Evolutionary conservation across 2,797 vertebrate genomes (phyloP), one percentile per base, ranked within the genome.

Genomic region (Urophycis tenuis): DNA sequence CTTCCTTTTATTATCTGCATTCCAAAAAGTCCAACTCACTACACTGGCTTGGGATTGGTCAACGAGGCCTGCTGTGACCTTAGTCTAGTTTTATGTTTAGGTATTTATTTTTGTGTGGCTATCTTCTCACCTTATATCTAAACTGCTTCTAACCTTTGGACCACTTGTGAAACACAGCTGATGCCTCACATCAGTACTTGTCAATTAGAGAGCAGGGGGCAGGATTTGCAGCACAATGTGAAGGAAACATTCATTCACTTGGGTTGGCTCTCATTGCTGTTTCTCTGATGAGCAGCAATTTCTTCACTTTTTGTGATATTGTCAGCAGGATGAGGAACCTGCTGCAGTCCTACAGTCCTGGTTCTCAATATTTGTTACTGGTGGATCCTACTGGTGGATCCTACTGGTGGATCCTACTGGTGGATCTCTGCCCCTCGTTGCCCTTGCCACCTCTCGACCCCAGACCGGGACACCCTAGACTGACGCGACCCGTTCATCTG

Each of bases 401-500:
- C 11, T 17, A 22, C 5, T 22, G 19, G 4, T 5, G 45, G 19
- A n/a, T n/a, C 17, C 53, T 25, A 29, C 25, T n/a, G n/a, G n/a
- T 64, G n/a, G 25, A 67, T 3, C 1, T 5, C 19, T 19, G 45
- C 71, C 78, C 45, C 0, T 75, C 71, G 0, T 15, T 72, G 29
- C 36, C 77, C 75, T 64, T 8, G 67, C 80, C 15, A 60, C 72
- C 19, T 11, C 72, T 72, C 72, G 75, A 77, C 41, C 53, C 64
- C 29, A 39, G 14, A 76, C 75, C 74, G 75, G 80, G 77, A 84
- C 80, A 84, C 60, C 80, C 25, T 67, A 85, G n/a, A n/a, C n/a
- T n/a, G n/a, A 84, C 83, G 80, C 80, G 79, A 76, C 81, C 75
- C 34, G 0, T 84, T 91, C 86, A 89, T 90, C 86, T 91, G 90